Percentiles rank a stretch among this genome's conserved stretches.
Conservation (phyloP, 2,888 invertebrate species). For the Microplitis manilae region DNA sequence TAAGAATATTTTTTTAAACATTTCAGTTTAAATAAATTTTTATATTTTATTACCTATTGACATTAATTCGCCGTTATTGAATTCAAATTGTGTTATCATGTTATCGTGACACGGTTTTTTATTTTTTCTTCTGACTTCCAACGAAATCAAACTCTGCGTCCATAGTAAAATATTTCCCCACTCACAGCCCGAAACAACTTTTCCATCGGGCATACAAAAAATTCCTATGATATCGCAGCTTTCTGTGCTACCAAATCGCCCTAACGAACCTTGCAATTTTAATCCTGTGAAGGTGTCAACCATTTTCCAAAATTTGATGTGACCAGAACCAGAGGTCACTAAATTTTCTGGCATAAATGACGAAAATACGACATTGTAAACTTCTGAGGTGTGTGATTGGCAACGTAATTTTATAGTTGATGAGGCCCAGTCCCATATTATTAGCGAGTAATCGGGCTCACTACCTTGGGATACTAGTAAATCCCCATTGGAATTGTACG, state of each 20-base stretch:
- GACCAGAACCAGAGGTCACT: slow-evolving; percentile 82
- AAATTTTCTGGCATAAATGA: slow-evolving; percentile 85
- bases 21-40: slow-evolving; percentile 38
- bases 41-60: slow-evolving; percentile 71
- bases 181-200: slow-evolving; percentile 88
- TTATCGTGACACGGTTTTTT: slow-evolving; percentile 83
- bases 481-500: slow-evolving; percentile 86
- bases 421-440: slow-evolving; percentile 90
- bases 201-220: slow-evolving; percentile 90
- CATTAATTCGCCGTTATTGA: slow-evolving; percentile 73
- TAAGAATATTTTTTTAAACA: background rate
- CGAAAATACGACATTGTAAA: slow-evolving; percentile 86
- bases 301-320: slow-evolving; percentile 96
- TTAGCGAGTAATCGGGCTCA: slow-evolving; percentile 89
- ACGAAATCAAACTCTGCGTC: slow-evolving; percentile 91
- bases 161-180: slow-evolving; percentile 95
- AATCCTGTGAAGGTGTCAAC: slow-evolving; percentile 91
- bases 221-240: slow-evolving; percentile 90
- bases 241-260: slow-evolving; percentile 93
- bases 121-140: slow-evolving; percentile 83
- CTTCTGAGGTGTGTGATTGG: slow-evolving; percentile 88
- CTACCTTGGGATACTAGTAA: slow-evolving; percentile 87
- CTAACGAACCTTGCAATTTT: slow-evolving; percentile 90
- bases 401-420: slow-evolving; percentile 84
- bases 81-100: slow-evolving; percentile 78